A percentile compares a stretch with the other conserved stretches of the same genome.
Evolutionary conservation across 2,888 invertebrate genomes (phyloP).

Genomic region (Acronicta leporina): DNA sequence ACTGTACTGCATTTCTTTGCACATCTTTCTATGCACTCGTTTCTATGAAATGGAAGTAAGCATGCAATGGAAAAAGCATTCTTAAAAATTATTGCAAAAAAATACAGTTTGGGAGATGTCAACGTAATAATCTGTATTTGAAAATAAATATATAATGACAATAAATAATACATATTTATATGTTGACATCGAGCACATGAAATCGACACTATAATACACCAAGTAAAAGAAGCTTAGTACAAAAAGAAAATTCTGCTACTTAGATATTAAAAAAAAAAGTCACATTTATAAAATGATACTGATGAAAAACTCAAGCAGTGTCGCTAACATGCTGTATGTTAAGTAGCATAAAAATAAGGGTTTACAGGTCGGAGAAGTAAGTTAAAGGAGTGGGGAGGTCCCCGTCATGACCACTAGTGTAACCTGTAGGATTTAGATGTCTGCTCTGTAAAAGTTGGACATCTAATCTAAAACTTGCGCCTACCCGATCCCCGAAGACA

Average conservation of each 20-base stretch:
- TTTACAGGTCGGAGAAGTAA: constrained; percentile 18
- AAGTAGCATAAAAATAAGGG: neutral
- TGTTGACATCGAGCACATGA: constrained; percentile 46
- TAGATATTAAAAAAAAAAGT: neutral
- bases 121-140: constrained; percentile 41
- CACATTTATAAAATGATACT: neutral
- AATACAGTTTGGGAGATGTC: constrained; percentile 76
- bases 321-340: constrained; percentile 43
- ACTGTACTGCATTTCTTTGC: constrained; percentile 85
- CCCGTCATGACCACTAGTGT: neutral
- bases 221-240: constrained; percentile 17
- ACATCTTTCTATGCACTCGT: constrained; percentile 87
- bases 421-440: too few relatives aligned
- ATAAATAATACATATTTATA: constrained; percentile 33
- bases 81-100: constrained; percentile 78
- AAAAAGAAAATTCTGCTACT: constrained; percentile 6
- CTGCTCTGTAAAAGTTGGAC: too few relatives aligned
- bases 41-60: constrained; percentile 65
- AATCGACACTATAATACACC: constrained; percentile 49
- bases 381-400: constrained; percentile 9
- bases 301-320: constrained; percentile 17
- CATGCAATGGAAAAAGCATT: constrained; percentile 69
- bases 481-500: neutral
- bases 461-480: too few relatives aligned
- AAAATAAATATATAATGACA: constrained; percentile 18